Conservation (phyloP, 92 coral and sea anemone genomes). For the Epizoanthus rinbou region DNA sequence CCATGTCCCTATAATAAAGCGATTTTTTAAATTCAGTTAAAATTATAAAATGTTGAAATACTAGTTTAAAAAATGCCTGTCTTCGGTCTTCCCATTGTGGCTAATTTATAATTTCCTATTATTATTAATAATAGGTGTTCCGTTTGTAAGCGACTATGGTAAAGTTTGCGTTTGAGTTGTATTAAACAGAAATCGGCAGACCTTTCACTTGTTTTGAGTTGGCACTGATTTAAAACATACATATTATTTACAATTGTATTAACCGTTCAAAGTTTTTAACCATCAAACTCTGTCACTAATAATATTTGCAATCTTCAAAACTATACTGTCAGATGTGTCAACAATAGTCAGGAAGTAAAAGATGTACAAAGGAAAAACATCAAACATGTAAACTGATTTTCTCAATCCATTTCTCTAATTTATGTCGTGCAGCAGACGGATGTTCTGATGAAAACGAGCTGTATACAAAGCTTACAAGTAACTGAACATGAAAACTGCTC, state of each 20-base stretch:
- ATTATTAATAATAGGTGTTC: neutral
- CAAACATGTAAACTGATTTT: neutral
- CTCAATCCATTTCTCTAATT: neutral
- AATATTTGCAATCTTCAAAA: neutral
- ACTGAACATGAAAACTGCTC: neutral
- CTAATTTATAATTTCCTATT: neutral
- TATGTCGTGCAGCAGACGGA: neutral
- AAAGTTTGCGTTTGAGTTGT: neutral
- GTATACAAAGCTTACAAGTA: neutral
- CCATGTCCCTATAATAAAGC: no score
- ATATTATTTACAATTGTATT: neutral
- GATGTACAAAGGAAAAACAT: neutral
- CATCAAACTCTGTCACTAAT: neutral
- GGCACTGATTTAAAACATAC: neutral
- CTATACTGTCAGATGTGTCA: slow-evolving; percentile 8
- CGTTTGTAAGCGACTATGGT: neutral
- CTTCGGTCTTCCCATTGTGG: neutral
- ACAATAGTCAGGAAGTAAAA: slow-evolving; percentile 13
- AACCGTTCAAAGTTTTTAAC: neutral
- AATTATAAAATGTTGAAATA: neutral
- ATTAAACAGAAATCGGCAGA: neutral
- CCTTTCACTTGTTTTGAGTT: neutral
- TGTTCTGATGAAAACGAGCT: neutral
- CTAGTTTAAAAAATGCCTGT: neutral
- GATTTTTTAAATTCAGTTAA: no score